These are phyloP conservation scores for Bimastos eiseni DNA, from an alignment of 2,888 invertebrate species.

Conservation along the genomic window DNA sequence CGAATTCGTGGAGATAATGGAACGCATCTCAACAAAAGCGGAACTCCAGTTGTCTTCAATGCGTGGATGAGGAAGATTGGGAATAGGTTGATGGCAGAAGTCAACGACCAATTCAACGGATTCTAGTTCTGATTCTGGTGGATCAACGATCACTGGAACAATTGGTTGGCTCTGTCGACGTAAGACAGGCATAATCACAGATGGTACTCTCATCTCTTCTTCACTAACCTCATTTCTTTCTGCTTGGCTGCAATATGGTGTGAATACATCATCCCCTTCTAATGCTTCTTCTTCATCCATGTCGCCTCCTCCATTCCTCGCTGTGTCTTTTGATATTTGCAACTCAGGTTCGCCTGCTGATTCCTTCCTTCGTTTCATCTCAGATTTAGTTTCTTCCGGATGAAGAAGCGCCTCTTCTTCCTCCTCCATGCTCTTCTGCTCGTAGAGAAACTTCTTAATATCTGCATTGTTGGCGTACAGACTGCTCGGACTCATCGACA, in stretches of 20 bases:
- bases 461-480: conserved; percentile 15
- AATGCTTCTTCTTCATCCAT: not conserved
- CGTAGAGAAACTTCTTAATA: not conserved
- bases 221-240: not conserved
- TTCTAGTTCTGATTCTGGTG: not conserved
- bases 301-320: not conserved
- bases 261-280: not conserved
- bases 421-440: conserved; percentile 5
- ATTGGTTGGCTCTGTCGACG: not conserved
- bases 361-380: not conserved
- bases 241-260: not conserved
- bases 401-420: no score
- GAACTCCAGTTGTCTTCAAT: conserved; percentile 2
- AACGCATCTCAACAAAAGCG: not conserved
- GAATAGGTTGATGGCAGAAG: not conserved
- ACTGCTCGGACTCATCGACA: not conserved
- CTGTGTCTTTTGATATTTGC: not conserved
- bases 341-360: not conserved
- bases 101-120: not conserved
- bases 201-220: not conserved
- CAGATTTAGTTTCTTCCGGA: not conserved
- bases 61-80: not conserved
- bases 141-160: not conserved
- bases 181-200: not conserved
- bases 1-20: not conserved